Percentiles rank a stretch among this genome's conserved stretches.
These are phyloP conservation scores for Lethenteron camtschaticum DNA, from an alignment of 2,113 vertebrate species.

Conservation along the genomic window DNA sequence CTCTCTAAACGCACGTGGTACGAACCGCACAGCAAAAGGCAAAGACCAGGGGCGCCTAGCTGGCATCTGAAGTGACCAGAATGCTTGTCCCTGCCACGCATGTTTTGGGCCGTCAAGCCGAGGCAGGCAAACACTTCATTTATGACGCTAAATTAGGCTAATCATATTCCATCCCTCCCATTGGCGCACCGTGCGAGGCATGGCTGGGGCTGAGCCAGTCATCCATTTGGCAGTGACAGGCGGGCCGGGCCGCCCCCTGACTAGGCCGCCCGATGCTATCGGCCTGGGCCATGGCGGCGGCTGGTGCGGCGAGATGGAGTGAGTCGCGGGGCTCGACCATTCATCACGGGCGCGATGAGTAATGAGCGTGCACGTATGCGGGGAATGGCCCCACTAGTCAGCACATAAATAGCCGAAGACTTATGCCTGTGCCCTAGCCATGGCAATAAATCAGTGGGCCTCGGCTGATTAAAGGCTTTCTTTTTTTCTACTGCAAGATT, in stretches of 20 bases:
- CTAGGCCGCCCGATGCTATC: slow-evolving; percentile 3
- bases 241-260: neutral
- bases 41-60: too few relatives aligned
- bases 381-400: slow-evolving; percentile 5
- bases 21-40: too few relatives aligned
- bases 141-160: slow-evolving; percentile 6
- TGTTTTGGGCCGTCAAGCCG: slow-evolving; percentile 1
- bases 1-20: too few relatives aligned
- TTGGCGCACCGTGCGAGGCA: neutral
- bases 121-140: slow-evolving; percentile 5
- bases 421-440: slow-evolving; percentile 4
- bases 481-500: neutral
- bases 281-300: neutral
- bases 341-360: slow-evolving; percentile 5
- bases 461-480: slow-evolving; percentile 5
- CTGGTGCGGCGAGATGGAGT: slow-evolving; percentile 5
- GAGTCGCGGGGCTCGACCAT: slow-evolving; percentile 4
- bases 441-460: slow-evolving; percentile 5
- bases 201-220: neutral
- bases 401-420: slow-evolving; percentile 5
- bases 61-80: too few relatives aligned
- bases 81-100: too few relatives aligned
- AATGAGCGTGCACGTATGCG: slow-evolving; percentile 1
- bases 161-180: slow-evolving; percentile 3
- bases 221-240: slow-evolving; percentile 1